These are phyloP conservation scores for Eupithecia inturbata DNA, from an alignment of 2,888 invertebrate genomes.

Conservation along the genomic window DNA sequence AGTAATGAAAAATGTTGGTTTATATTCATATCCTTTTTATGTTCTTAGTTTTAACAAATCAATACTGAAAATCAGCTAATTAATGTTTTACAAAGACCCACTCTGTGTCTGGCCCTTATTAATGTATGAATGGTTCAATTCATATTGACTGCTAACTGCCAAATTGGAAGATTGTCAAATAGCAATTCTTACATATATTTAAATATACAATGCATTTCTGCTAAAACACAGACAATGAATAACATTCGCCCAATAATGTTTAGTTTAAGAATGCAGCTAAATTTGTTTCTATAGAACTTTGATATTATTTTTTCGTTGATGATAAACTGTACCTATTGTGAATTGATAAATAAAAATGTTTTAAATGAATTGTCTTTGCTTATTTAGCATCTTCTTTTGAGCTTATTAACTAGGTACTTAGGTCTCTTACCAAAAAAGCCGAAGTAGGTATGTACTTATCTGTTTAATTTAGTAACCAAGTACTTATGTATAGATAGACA, in stretches of 20 bases:
- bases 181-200: background rate
- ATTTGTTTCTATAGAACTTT: conserved; percentile 22
- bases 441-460: background rate
- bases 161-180: background rate
- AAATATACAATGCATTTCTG: conserved; percentile 13
- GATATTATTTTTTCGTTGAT: conserved; percentile 34
- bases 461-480: background rate
- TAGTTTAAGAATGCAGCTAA: conserved; percentile 15
- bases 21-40: background rate
- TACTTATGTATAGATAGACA: background rate
- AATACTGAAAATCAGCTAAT: background rate
- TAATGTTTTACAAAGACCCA: background rate
- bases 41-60: background rate
- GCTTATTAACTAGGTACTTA: background rate
- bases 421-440: background rate
- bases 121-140: background rate
- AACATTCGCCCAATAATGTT: conserved; percentile 19
- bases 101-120: background rate
- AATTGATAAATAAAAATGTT: conserved; percentile 44
- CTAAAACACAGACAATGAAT: conserved; percentile 15
- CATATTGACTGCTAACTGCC: conserved; percentile 9
- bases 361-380: conserved; percentile 12
- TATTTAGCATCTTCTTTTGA: background rate
- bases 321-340: conserved; percentile 40
- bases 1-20: background rate